Conservation (phyloP, 2,113 vertebrate species). For the Symphodus melops region DNA sequence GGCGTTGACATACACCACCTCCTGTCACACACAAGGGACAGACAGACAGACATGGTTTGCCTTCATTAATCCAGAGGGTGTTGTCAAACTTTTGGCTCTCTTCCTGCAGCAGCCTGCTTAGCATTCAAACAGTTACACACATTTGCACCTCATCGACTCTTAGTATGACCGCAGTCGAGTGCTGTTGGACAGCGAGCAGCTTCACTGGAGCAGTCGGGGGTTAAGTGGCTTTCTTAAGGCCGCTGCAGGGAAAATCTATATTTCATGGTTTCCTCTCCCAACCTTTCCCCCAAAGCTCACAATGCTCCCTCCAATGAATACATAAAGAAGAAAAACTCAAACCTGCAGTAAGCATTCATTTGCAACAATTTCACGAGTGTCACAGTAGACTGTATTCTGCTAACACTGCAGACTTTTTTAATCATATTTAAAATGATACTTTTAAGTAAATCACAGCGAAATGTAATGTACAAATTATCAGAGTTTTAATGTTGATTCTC, state of each 20-base stretch:
- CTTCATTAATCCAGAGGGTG: conserved; percentile 32
- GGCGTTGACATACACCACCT: conserved; percentile 87
- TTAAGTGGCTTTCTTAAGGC: conserved; percentile 62
- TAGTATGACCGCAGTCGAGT: conserved; percentile 25
- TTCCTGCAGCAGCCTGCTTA: conserved; percentile 17
- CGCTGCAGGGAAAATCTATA: conserved; percentile 64
- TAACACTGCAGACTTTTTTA: conserved; percentile 34
- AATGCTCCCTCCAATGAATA: conserved; percentile 39
- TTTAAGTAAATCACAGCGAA: not conserved
- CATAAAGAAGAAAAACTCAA: conserved; percentile 33
- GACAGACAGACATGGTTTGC: conserved; percentile 24
- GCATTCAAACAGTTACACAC: conserved; percentile 35
- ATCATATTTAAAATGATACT: not conserved
- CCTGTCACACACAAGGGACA: conserved; percentile 76
- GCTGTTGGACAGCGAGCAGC: conserved; percentile 51
- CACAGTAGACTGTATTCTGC: conserved; percentile 40
- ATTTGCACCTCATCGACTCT: conserved; percentile 36
- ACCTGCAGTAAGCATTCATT: conserved; percentile 37
- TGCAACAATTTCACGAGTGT: conserved; percentile 31
- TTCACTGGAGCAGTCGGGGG: conserved; percentile 53
- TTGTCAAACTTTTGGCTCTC: conserved; percentile 28
- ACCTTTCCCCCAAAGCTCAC: conserved; percentile 37
- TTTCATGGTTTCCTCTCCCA: conserved; percentile 60
- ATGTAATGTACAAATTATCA: conserved; percentile 5
- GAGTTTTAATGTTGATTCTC: conserved; percentile 39